These are phyloP conservation scores for Haliclona indistincta DNA, from an alignment of 37 sponge, comb jelly and placozoan species.

Conservation along the genomic window DNA sequence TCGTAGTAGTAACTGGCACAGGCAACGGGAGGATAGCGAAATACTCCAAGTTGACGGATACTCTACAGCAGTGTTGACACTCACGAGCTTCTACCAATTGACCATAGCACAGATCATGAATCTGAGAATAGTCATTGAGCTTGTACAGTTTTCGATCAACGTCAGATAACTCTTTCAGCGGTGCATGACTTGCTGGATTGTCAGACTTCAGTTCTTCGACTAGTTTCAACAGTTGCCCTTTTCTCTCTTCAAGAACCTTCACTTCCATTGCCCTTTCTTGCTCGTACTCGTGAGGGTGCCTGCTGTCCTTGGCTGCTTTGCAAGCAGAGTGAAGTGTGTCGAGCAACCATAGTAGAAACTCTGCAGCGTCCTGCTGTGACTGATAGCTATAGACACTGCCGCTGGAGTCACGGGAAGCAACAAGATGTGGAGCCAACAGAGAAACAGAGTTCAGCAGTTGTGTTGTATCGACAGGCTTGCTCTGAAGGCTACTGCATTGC, in stretches of 20 bases:
- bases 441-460: conserved; percentile 27
- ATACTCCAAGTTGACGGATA: conserved; percentile 56
- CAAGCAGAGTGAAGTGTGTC: conserved; percentile 27
- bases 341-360: conserved; percentile 63
- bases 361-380: conserved; percentile 67
- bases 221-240: not conserved
- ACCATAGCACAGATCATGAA: conserved; percentile 52
- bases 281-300: not conserved
- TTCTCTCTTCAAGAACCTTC: not conserved
- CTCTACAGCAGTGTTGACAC: conserved; percentile 49
- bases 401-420: conserved; percentile 1
- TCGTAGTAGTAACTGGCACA: not conserved
- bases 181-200: too few species aligned
- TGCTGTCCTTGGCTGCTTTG: not conserved
- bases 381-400: not conserved
- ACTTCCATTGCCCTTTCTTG: not conserved
- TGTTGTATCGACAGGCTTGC: not conserved
- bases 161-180: not conserved
- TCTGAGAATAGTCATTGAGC: conserved; percentile 46
- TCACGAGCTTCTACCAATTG: conserved; percentile 68
- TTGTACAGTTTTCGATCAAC: conserved; percentile 1
- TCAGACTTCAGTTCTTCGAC: conserved; percentile 1
- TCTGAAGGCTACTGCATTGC: not conserved
- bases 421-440: conserved; percentile 28
- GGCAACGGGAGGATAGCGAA: conserved; percentile 63